phyloP scores from a whole-genome alignment of 2,888 invertebrate genomes.

The Abrostola tripartita region DNA sequence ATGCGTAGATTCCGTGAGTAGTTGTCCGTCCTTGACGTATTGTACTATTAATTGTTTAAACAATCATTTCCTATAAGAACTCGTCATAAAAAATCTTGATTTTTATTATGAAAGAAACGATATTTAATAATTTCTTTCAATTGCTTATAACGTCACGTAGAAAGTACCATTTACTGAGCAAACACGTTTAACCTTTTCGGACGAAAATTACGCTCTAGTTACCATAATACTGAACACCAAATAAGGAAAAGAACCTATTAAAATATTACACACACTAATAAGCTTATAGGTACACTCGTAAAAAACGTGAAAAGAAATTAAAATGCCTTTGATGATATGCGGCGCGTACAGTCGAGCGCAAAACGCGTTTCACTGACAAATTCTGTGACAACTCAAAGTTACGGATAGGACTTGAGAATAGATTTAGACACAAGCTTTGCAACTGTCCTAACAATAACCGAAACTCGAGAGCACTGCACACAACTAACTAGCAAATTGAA shows the following conservation, averaged over 20 bases:
- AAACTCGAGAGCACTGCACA: slow-evolving; percentile 16
- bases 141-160: no score
- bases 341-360: slow-evolving; percentile 15
- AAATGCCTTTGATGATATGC: slow-evolving; percentile 28
- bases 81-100: no score
- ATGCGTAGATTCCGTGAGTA: no score
- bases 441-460: slow-evolving; percentile 52
- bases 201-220: background rate
- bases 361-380: slow-evolving; percentile 31
- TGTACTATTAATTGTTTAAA: no score
- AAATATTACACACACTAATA: slow-evolving; percentile 25
- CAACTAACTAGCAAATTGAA: slow-evolving; percentile 35
- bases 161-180: no score
- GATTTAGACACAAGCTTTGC: slow-evolving; percentile 34
- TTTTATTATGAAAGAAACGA: background rate
- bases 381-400: slow-evolving; percentile 32
- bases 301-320: slow-evolving; percentile 21
- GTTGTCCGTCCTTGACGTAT: no score
- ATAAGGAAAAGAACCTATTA: slow-evolving; percentile 12
- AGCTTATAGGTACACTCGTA: slow-evolving; percentile 16
- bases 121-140: no score
- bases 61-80: no score
- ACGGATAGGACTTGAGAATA: slow-evolving; percentile 26
- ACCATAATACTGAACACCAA: slow-evolving; percentile 6
- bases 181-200: slow-evolving; percentile 5